These are phyloP conservation scores for Drosophila cognata DNA, from an alignment of 2,888 invertebrate species.

Conservation along the genomic window DNA sequence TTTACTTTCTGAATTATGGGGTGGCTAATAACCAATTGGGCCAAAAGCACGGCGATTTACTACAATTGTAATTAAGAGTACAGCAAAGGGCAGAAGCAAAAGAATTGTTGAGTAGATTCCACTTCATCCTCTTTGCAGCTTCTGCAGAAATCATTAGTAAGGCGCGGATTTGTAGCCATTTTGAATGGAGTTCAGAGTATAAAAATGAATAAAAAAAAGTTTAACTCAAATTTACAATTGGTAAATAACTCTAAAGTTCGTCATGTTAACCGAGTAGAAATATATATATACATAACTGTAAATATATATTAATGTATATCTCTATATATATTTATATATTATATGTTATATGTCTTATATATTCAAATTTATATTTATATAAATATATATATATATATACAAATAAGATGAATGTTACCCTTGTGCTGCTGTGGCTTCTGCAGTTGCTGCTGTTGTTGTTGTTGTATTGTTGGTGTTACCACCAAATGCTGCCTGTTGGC, in stretches of 20 bases:
- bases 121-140: not conserved
- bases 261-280: not conserved
- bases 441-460: constrained; percentile 60
- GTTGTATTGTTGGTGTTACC: constrained; percentile 55
- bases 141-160: not conserved
- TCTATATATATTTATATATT: not conserved
- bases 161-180: not conserved
- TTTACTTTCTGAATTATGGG: too few relatives aligned
- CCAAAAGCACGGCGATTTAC: not conserved
- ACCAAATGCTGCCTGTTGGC: constrained; percentile 59
- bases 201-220: not conserved
- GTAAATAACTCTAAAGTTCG: not conserved
- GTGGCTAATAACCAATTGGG: not conserved
- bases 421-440: constrained; percentile 82
- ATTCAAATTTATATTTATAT: not conserved
- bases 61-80: not conserved
- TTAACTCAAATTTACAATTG: not conserved
- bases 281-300: not conserved
- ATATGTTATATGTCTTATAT: too few relatives aligned
- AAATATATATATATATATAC: not conserved
- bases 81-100: not conserved
- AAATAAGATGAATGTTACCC: constrained; percentile 54
- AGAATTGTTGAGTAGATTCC: not conserved
- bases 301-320: too few relatives aligned
- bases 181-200: not conserved